Conservation (phyloP, 2,113 vertebrate genomes). For the Fulmarus glacialis region DNA sequence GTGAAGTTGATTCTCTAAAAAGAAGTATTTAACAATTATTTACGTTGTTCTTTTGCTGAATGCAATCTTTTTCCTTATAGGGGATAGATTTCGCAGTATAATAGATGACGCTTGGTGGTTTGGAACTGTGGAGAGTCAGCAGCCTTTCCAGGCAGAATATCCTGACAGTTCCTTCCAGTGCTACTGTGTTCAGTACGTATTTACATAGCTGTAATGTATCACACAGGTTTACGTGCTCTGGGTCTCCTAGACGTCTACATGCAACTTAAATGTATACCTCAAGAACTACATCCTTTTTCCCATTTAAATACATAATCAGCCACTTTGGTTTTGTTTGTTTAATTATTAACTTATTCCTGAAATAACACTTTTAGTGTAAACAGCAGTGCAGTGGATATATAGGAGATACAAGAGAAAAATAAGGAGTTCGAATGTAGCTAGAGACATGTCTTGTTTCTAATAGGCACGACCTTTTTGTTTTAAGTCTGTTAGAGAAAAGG, state of each 20-base stretch:
- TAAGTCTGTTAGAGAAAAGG: neutral
- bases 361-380: neutral
- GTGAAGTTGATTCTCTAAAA: neutral
- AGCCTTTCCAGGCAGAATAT: conserved; percentile 94
- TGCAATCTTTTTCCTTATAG: conserved; percentile 58
- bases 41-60: neutral
- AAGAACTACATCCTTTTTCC: neutral
- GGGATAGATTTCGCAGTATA: conserved; percentile 94
- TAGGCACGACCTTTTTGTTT: neutral
- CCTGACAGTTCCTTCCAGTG: conserved; percentile 98
- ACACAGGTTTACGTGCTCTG: neutral
- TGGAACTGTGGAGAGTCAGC: conserved; percentile 92
- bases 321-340: neutral
- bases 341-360: neutral
- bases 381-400: neutral
- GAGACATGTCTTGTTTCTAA: neutral
- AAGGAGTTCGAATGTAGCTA: neutral
- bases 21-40: neutral
- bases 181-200: conserved; percentile 92
- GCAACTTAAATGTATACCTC: neutral
- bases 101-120: conserved; percentile 99
- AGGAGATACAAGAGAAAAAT: neutral
- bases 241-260: neutral
- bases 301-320: neutral
- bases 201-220: neutral